Evolutionary conservation across 2,888 invertebrate genomes (phyloP).

Genomic region (Chrysomela aeneicollis): DNA sequence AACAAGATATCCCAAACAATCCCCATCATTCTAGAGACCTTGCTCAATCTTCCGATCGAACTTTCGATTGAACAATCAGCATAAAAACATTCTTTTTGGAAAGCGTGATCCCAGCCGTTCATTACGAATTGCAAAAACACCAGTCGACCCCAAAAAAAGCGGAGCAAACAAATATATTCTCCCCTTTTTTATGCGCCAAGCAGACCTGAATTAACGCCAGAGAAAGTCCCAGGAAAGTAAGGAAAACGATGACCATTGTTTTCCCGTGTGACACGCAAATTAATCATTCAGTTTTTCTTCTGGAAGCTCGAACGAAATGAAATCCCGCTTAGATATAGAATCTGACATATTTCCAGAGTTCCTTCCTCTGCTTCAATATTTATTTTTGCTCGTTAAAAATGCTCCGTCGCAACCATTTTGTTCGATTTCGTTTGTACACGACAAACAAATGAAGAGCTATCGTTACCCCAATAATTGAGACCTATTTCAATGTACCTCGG

Average conservation of each 20-base stretch:
- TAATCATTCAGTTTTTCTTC: conserved; percentile 46
- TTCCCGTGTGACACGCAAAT: conserved; percentile 46
- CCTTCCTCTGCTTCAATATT: background rate
- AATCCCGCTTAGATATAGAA: background rate
- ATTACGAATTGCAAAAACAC: conserved; percentile 21
- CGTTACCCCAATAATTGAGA: background rate
- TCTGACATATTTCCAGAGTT: background rate
- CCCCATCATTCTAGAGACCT: too few relatives aligned
- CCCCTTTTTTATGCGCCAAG: conserved; percentile 15
- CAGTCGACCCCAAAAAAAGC: conserved; percentile 12
- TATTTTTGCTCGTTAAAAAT: background rate
- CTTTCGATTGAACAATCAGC: background rate
- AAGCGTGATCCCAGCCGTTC: conserved; percentile 4
- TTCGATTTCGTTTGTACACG: background rate
- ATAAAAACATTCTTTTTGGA: background rate
- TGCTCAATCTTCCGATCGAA: background rate
- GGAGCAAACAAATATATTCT: conserved; percentile 20
- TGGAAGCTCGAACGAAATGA: conserved; percentile 10
- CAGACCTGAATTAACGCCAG: conserved; percentile 39
- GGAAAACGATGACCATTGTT: conserved; percentile 46
- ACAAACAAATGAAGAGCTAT: background rate
- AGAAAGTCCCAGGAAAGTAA: conserved; percentile 41
- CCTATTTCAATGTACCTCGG: background rate
- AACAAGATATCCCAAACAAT: too few relatives aligned
- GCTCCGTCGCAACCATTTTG: background rate